Evolutionary conservation across 2,888 invertebrate genomes (phyloP), one percentile per base, ranked within the genome.

Genomic region (Apotomis betuletana): DNA sequence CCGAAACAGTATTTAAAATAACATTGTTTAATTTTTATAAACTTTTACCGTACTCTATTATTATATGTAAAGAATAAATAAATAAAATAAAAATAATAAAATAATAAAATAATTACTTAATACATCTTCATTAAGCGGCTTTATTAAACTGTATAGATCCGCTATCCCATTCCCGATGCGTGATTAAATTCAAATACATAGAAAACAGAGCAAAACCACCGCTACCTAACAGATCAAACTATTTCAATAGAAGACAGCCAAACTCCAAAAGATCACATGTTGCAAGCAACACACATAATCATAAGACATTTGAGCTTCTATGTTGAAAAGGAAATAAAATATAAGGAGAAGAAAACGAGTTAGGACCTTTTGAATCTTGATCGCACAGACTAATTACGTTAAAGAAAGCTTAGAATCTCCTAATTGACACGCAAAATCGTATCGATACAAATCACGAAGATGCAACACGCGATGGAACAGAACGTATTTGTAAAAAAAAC

Each of bases 131-230:
- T 54, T 46, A 68, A 15, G 59, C 62, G 44, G 57, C 6, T 46
- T n/a, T 58, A 58, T 49, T 8, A 67, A 63, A 58, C 68, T 4
- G 62, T 36, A 58, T 38, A 38, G n/a, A 59, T 15, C 72, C 72
- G 72, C 68, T 72, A 67, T 55, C 70, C 70, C 61, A 46, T 36
- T 70, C 58, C 64, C 46, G 68, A 58, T 63, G 72, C 72, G 68
- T 72, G 58, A 72, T 72, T 67, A 68, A 68, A 72, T 58, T 72
- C 72, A 58, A 68, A 72, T 63, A 67, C 63, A 68, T 63, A 72
- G 67, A 72, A 79, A 76, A 61, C 76, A 68, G 75, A 78, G 79
- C 79, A 79, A 77, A 74, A 74, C 77, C 57, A 77, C 79, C 75
- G 79, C 75, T 79, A 76, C 10, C 44, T 70, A 74, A 70, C 74